phyloP scores from a whole-genome alignment of 2,113 vertebrate genomes.

The Jacana jacana region DNA sequence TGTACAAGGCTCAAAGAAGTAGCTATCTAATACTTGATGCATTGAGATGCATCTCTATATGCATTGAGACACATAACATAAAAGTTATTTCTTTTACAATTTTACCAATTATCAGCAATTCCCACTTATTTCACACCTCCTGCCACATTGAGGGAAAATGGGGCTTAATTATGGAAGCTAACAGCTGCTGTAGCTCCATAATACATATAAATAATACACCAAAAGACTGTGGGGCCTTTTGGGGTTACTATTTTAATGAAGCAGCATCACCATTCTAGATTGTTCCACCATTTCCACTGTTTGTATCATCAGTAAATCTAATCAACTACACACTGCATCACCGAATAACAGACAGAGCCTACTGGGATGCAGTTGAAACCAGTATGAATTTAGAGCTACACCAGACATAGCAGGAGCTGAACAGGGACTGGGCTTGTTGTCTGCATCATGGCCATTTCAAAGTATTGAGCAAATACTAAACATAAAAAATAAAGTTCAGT shows the following conservation, averaged over 20 bases:
- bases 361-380: not conserved
- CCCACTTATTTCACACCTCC: not conserved
- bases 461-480: not conserved
- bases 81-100: not conserved
- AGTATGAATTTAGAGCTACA: not conserved
- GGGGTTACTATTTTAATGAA: not conserved
- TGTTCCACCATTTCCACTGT: not conserved
- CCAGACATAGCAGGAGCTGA: not conserved
- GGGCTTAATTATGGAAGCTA: conserved; percentile 2
- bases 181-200: conserved; percentile 20
- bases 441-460: not conserved
- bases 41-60: too few species aligned
- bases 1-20: not conserved
- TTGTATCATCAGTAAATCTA: not conserved
- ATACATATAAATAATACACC: not conserved
- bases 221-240: not conserved
- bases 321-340: not conserved
- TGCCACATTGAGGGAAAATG: conserved; percentile 18
- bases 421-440: not conserved
- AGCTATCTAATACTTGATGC: not conserved
- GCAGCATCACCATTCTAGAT: not conserved
- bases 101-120: not conserved
- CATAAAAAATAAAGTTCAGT: not conserved
- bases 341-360: not conserved
- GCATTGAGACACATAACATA: not conserved